Evolutionary conservation across 2,797 vertebrate genomes (phyloP).

Genomic region (Dendrocincla tyrannina): DNA sequence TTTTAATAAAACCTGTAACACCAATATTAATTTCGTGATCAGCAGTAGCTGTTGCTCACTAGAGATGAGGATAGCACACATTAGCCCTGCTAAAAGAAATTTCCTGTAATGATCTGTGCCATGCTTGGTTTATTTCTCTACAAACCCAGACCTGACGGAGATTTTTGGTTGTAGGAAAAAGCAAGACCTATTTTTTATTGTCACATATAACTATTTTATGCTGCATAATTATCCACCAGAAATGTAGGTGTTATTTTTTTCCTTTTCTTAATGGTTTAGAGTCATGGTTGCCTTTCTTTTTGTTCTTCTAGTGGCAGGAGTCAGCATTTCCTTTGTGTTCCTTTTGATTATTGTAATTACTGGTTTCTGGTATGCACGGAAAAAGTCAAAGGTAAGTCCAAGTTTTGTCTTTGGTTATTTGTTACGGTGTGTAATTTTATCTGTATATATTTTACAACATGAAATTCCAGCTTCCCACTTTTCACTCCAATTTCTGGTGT

Average conservation of each 20-base stretch:
- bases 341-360: not conserved
- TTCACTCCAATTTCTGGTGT: not conserved
- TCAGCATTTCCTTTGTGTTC: not conserved
- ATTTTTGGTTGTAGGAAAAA: not conserved
- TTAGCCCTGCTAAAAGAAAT: not conserved
- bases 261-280: not conserved
- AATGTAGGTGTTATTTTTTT: not conserved
- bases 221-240: not conserved
- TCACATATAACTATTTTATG: not conserved
- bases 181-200: not conserved
- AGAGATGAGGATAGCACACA: not conserved
- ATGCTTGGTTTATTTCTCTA: not conserved
- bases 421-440: not conserved
- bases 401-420: not conserved
- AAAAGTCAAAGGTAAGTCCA: not conserved
- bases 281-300: not conserved
- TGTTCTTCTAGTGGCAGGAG: constrained; percentile 24
- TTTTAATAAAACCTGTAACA: not conserved
- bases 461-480: not conserved
- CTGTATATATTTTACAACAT: not conserved
- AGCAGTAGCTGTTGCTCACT: not conserved
- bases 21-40: not conserved
- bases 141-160: not conserved
- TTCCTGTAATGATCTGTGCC: not conserved
- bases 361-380: not conserved